phyloP scores from a whole-genome alignment of 2,797 vertebrate genomes.

The Pterois miles region DNA sequence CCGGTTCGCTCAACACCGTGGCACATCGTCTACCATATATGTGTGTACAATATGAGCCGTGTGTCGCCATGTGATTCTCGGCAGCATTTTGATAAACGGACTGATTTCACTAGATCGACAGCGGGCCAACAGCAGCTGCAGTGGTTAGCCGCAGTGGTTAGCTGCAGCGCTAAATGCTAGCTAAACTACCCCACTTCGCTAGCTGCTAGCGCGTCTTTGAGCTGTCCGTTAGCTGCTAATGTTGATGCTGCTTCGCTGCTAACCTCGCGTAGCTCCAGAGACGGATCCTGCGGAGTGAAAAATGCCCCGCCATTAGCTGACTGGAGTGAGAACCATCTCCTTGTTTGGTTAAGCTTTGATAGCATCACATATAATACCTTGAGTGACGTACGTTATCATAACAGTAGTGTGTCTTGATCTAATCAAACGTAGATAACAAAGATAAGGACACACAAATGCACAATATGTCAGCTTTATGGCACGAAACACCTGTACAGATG shows the following conservation, averaged over 20 bases:
- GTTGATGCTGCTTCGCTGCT: constrained; percentile 12
- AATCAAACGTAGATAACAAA: too few species aligned
- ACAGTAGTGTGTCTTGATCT: background rate
- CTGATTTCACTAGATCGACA: background rate
- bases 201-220: constrained; percentile 24
- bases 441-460: background rate
- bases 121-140: background rate
- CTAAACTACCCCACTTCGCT: constrained; percentile 3
- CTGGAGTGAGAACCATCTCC: background rate
- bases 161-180: constrained; percentile 24
- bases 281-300: background rate
- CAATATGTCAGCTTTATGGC: background rate
- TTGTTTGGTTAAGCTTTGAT: background rate
- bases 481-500: background rate
- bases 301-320: background rate
- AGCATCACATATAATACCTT: background rate
- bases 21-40: background rate
- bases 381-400: background rate
- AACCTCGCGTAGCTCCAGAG: background rate
- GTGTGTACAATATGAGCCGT: fast-evolving
- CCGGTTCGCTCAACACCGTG: background rate
- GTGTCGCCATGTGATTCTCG: fast-evolving
- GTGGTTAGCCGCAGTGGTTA: constrained; percentile 22
- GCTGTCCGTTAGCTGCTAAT: constrained; percentile 29
- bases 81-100: fast-evolving